Percentiles rank a stretch among this genome's conserved stretches.
Conservation (phyloP, 2,888 invertebrate genomes). For the Lycocerus yunnanus region DNA sequence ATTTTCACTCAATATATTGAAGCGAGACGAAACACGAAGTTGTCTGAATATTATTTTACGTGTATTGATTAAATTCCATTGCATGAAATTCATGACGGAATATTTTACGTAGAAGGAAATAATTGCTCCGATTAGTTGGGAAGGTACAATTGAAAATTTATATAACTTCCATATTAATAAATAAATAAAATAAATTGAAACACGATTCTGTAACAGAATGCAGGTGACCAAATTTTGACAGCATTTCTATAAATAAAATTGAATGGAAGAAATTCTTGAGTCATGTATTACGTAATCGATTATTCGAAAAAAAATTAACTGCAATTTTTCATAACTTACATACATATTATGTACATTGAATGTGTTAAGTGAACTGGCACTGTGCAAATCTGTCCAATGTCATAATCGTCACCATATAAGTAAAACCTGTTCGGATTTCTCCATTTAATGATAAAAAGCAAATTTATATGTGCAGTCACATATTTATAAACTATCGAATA, state of each 20-base stretch:
- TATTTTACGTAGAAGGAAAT: neutral
- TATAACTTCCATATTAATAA: neutral
- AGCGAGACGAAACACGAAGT: slow-evolving; percentile 12
- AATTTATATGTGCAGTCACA: neutral
- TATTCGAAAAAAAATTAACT: neutral
- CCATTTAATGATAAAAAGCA: neutral
- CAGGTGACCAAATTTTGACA: neutral
- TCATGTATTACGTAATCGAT: neutral
- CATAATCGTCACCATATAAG: slow-evolving; percentile 16
- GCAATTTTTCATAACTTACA: neutral
- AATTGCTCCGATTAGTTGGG: neutral
- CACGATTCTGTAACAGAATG: neutral
- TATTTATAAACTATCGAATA: neutral
- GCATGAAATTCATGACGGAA: neutral
- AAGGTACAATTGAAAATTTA: neutral
- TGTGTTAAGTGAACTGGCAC: slow-evolving; percentile 5
- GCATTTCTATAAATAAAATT: neutral
- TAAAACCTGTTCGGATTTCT: neutral
- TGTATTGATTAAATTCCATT: neutral
- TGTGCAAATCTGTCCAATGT: neutral
- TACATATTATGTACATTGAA: no score
- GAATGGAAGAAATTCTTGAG: neutral
- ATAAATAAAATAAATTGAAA: neutral
- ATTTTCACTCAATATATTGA: slow-evolving; percentile 2
- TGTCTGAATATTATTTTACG: neutral